Evolutionary conservation across 2,888 invertebrate genomes (phyloP).

Genomic region (Tachina fera): DNA sequence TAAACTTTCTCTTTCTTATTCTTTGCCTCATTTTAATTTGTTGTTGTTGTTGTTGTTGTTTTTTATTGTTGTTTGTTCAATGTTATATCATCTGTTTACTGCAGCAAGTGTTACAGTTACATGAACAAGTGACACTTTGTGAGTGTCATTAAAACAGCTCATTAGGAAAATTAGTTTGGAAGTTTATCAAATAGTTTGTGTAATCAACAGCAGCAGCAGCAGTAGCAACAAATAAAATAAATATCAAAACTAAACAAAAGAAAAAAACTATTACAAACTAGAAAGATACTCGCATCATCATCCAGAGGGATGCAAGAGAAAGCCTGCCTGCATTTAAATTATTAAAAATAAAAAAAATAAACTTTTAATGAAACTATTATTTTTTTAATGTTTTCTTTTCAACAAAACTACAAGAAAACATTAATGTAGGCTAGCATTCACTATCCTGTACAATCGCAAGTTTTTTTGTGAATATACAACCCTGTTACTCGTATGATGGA

Average conservation of each 20-base stretch:
- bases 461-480: too few relatives aligned
- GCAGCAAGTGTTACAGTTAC: slow-evolving; percentile 63
- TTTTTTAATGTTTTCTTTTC: neutral
- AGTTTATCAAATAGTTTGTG: slow-evolving; percentile 69
- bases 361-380: slow-evolving; percentile 12
- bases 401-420: neutral
- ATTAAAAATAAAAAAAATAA: slow-evolving; percentile 5
- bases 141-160: slow-evolving; percentile 71
- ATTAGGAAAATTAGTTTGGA: slow-evolving; percentile 71
- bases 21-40: slow-evolving; percentile 12
- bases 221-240: slow-evolving; percentile 33
- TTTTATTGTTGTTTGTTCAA: slow-evolving; percentile 13
- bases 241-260: neutral
- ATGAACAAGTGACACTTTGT: slow-evolving; percentile 67
- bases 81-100: slow-evolving; percentile 40
- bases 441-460: too few relatives aligned
- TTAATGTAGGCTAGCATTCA: too few relatives aligned
- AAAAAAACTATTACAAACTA: neutral
- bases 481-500: too few relatives aligned
- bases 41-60: slow-evolving; percentile 35
- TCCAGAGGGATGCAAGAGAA: too few relatives aligned
- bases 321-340: neutral
- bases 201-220: slow-evolving; percentile 53
- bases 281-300: too few relatives aligned
- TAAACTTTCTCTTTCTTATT: slow-evolving; percentile 2